Evolutionary conservation across 2,113 vertebrate species (phyloP).

Genomic region (Tretioscincus oriximinensis): DNA sequence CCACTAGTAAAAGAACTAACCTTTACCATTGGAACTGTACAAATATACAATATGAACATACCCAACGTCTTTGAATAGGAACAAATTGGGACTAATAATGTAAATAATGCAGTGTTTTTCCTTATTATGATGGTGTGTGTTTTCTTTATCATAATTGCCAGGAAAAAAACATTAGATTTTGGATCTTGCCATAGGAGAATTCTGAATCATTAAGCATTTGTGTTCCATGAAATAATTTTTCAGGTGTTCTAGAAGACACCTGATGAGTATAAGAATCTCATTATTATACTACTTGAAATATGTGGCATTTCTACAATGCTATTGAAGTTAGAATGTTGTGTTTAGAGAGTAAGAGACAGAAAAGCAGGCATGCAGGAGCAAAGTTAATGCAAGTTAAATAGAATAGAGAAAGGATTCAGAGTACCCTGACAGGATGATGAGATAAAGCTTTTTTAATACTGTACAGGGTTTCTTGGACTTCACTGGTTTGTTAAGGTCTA

Average conservation of each 20-base stretch:
- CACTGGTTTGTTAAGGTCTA: not conserved
- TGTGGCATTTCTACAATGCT: not conserved
- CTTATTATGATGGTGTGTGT: not conserved
- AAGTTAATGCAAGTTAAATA: not conserved
- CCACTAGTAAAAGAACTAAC: no score
- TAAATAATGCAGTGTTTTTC: not conserved
- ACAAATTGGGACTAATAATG: not conserved
- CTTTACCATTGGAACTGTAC: no score
- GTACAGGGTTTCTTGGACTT: no score
- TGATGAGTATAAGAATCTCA: not conserved
- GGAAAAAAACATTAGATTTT: not conserved
- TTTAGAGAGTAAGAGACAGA: not conserved
- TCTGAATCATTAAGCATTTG: not conserved
- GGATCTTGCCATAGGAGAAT: not conserved
- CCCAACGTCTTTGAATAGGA: not conserved
- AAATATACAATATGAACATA: no score
- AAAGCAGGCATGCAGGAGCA: not conserved
- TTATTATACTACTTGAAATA: not conserved
- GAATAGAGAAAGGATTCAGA: not conserved
- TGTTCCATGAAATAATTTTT: conserved; percentile 5
- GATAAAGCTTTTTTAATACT: not conserved
- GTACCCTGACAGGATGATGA: not conserved
- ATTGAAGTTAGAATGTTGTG: not conserved
- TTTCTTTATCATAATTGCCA: not conserved
- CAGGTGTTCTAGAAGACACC: not conserved